These are phyloP conservation scores for Eustalomyia histrio DNA, from an alignment of 2,888 invertebrate genomes.

Conservation along the genomic window DNA sequence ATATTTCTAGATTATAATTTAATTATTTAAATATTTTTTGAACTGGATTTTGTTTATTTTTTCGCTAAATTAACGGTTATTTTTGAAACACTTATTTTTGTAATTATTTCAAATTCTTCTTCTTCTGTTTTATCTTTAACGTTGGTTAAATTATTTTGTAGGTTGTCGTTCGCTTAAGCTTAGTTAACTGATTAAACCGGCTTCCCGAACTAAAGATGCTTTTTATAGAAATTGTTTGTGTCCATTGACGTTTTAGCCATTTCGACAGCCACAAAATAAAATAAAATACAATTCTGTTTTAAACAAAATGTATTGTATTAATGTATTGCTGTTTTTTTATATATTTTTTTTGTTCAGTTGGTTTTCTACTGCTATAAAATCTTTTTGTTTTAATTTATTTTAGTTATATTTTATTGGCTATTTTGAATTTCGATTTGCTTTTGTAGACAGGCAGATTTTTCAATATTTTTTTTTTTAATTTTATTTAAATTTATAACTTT, in stretches of 20 bases:
- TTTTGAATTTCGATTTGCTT: constrained; percentile 5
- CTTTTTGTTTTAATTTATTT: constrained; percentile 32
- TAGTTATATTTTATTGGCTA: constrained; percentile 27
- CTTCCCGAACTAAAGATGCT: constrained; percentile 75
- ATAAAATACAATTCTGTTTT: constrained; percentile 15
- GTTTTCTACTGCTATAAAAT: background rate
- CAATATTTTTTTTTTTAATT: constrained; percentile 9
- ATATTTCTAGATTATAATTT: background rate
- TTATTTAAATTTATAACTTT: constrained; percentile 6
- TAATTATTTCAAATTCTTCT: constrained; percentile 15
- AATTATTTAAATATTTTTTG: background rate
- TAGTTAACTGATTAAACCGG: constrained; percentile 77
- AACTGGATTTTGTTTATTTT: background rate
- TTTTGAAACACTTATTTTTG: constrained; percentile 19
- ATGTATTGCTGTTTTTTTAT: no score
- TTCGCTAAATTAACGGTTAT: background rate
- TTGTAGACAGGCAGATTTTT: constrained; percentile 17
- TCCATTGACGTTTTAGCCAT: constrained; percentile 54
- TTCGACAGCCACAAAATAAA: constrained; percentile 39
- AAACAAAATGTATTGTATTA: background rate
- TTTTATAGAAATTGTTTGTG: constrained; percentile 73
- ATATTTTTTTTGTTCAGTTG: background rate
- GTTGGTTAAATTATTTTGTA: constrained; percentile 8
- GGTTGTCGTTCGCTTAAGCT: constrained; percentile 74
- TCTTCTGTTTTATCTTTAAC: constrained; percentile 38